Base-by-base conservation (phyloP, 2,888 invertebrate species). In the Fissipunctia ypsillon region DNA sequence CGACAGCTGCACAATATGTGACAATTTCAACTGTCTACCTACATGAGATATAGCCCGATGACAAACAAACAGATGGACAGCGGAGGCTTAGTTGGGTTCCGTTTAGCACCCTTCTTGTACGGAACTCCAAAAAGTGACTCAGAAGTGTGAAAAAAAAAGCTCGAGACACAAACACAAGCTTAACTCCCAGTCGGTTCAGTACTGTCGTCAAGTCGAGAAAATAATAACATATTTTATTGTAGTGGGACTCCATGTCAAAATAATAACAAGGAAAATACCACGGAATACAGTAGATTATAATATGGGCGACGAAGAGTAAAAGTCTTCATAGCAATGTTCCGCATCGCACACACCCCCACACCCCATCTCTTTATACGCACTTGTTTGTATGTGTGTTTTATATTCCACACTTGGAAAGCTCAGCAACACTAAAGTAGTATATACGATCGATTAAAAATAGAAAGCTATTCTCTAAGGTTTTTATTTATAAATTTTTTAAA, bases 291-390 rank as follows among this genome's bases (percentile, higher is more conserved):
- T 64, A 56, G 38, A 76, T 68, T 68, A 71, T 50, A 67, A 76
- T 45, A 66, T 45, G 38, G 2, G 64, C 54, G 68, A 56, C 35
- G 61, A 68, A 75, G 52, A 73, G 72, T 60, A 38, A 76, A 83
- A 71, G 12, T 71, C 60, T 57, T 69, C 35, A 50, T 10, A 63
- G 41, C 52, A 77, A 74, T 71, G 68, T 81, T 61, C 59, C 77
- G 31, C 68, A 52, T 50, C 19, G 71, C 68, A 10, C 64, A 66
- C 77, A 66, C 72, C 41, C 43, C 35, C 52, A n/a, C 54, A 48
- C 52, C 31, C 31, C 12, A 12, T 16, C 12, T 35, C 22, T 63
- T 25, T 25, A 48, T 22, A 48, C 48, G 25, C 16, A 22, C 22
- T 1, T 43, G 28, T 54, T 5, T 50, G 35, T 64, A 48, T 57